Evolutionary conservation across 1,140 invertebrate species (phyloP).

Genomic region (Thaumatotibia leucotreta): DNA sequence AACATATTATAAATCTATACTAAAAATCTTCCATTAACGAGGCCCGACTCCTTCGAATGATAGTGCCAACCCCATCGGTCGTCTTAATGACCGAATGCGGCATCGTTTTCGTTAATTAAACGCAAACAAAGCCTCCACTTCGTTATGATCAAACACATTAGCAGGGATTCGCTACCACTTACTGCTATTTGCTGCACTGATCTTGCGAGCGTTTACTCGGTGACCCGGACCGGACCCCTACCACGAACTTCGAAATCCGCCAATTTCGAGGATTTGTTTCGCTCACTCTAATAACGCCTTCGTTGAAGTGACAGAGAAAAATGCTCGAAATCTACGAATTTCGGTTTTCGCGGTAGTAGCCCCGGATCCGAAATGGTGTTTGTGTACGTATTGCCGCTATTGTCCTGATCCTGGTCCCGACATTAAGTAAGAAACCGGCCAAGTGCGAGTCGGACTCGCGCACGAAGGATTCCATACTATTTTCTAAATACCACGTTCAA

Average conservation of each 20-base stretch:
- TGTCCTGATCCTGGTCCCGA: background rate
- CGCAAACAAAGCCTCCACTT: constrained; percentile 36
- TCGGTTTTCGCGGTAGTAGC: too few species aligned
- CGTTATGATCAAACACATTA: constrained; percentile 42
- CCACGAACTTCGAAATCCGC: too few species aligned
- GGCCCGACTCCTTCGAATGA: background rate
- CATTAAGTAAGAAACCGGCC: background rate
- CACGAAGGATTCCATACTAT: too few species aligned
- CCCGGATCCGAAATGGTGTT: background rate
- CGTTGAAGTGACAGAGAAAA: too few species aligned
- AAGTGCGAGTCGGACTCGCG: too few species aligned
- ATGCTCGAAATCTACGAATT: too few species aligned
- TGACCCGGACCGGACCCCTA: background rate
- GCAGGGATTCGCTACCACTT: constrained; percentile 27
- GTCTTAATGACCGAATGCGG: constrained; percentile 33
- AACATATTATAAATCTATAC: background rate
- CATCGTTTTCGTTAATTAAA: constrained; percentile 40
- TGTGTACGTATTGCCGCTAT: background rate
- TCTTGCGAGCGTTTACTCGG: constrained; percentile 2
- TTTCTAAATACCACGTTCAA: too few species aligned
- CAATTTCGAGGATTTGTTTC: too few species aligned
- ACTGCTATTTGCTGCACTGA: constrained; percentile 10
- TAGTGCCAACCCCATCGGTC: constrained; percentile 24
- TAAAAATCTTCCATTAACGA: background rate
- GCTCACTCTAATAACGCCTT: too few species aligned